Evolutionary conservation across 2,888 invertebrate species (phyloP).

Genomic region (Sceliomorpha sp.): DNA sequence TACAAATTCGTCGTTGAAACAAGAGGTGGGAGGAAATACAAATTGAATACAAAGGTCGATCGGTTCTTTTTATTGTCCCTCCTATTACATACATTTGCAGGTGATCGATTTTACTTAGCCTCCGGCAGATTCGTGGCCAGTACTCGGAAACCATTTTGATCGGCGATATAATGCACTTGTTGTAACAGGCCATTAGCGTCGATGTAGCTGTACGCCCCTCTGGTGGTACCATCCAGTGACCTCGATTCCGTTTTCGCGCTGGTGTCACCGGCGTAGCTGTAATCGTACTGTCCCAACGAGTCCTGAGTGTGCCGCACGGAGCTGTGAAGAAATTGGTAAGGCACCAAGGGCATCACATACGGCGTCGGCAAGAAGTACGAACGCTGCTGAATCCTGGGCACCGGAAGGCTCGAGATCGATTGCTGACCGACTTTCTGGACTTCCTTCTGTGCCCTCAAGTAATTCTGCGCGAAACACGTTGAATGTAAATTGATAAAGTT

Average conservation of each 20-base stretch:
- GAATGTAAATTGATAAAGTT: too few relatives aligned
- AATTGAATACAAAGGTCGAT: neutral
- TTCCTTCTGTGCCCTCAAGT: slow-evolving; percentile 16
- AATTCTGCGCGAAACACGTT: slow-evolving; percentile 8
- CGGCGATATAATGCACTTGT: slow-evolving; percentile 85
- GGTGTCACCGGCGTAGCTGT: slow-evolving; percentile 85
- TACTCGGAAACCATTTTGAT: slow-evolving; percentile 85
- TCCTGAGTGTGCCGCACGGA: slow-evolving; percentile 82
- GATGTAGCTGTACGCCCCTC: slow-evolving; percentile 86
- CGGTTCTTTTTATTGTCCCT: slow-evolving; percentile 3
- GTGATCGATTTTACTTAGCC: slow-evolving; percentile 61
- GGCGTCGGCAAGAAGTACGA: slow-evolving; percentile 46
- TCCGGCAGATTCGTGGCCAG: slow-evolving; percentile 85
- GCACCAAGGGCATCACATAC: slow-evolving; percentile 65
- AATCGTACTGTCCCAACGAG: slow-evolving; percentile 82
- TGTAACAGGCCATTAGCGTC: slow-evolving; percentile 85
- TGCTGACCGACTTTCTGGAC: slow-evolving; percentile 12
- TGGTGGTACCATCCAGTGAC: slow-evolving; percentile 83
- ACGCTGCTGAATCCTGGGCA: slow-evolving; percentile 25
- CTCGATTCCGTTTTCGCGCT: slow-evolving; percentile 85
- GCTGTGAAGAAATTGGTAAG: slow-evolving; percentile 70
- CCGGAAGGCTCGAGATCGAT: slow-evolving; percentile 18
- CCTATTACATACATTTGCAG: slow-evolving; percentile 1
- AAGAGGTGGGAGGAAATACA: neutral
- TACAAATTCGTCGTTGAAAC: too few relatives aligned